A percentile compares a stretch with the other conserved stretches of the same genome.
These are phyloP conservation scores for Suncus etruscus DNA, from an alignment of 2,113 vertebrate genomes.

Conservation along the genomic window DNA sequence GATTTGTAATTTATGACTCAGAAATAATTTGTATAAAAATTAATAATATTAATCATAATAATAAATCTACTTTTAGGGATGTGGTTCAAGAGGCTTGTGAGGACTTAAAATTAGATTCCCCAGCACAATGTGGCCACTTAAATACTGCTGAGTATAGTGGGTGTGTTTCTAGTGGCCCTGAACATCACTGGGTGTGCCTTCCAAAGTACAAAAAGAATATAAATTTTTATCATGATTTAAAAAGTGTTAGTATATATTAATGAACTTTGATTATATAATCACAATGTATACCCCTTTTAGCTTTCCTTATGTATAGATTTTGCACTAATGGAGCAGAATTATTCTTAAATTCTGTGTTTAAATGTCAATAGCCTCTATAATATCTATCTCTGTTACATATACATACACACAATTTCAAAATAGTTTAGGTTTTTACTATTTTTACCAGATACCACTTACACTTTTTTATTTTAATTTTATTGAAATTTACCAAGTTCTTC, in stretches of 20 bases:
- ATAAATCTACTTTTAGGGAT: conserved; percentile 59
- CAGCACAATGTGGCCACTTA: too few species aligned
- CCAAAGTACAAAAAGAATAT: not conserved
- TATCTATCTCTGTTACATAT: not conserved
- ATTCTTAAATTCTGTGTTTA: conserved; percentile 16
- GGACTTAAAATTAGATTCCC: too few species aligned
- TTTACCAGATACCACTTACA: not conserved
- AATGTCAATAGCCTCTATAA: too few species aligned
- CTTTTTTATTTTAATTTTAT: too few species aligned
- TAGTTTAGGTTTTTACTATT: conserved; percentile 27
- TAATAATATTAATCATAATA: conserved; percentile 59
- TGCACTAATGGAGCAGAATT: conserved; percentile 9
- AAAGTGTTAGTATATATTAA: conserved; percentile 52
- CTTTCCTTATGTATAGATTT: conserved; percentile 44
- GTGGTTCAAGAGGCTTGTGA: too few species aligned
- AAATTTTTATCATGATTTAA: not conserved
- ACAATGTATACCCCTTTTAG: conserved; percentile 51
- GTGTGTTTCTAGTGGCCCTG: too few species aligned
- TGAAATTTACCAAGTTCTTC: too few species aligned
- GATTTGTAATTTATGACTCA: conserved; percentile 37
- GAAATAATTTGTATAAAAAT: conserved; percentile 47
- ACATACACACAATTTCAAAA: not conserved
- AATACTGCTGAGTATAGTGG: too few species aligned
- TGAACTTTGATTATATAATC: conserved; percentile 63
- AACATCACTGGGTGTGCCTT: too few species aligned